Percentiles rank a stretch among this genome's conserved stretches.
phyloP scores from a whole-genome alignment of 2,888 invertebrate species.

The Ecdyonurus torrentis region DNA sequence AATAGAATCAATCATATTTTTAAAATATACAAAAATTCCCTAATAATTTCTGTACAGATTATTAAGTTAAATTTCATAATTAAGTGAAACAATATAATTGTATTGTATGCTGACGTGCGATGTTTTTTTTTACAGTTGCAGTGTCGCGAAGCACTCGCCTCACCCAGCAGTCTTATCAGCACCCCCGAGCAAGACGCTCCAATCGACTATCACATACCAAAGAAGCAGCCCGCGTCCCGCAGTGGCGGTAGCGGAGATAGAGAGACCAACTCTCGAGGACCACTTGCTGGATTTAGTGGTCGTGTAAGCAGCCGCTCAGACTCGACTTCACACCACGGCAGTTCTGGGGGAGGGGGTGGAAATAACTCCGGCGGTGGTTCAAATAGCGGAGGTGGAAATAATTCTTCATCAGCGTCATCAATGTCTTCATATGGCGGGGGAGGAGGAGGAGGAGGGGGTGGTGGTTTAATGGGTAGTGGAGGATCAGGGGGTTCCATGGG shows the following conservation, averaged over 20 bases:
- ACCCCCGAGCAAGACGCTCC: conserved; percentile 66
- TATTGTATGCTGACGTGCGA: too few species aligned
- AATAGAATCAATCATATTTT: too few species aligned
- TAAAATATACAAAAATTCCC: too few species aligned
- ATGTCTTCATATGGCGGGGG: conserved; percentile 9
- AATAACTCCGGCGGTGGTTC: conserved; percentile 31
- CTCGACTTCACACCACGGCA: conserved; percentile 9
- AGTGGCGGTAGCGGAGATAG: conserved; percentile 20
- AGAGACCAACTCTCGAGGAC: conserved; percentile 24
- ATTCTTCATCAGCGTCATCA: conserved; percentile 6
- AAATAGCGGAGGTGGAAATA: conserved; percentile 10
- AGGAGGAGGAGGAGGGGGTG: conserved; percentile 13
- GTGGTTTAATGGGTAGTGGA: conserved; percentile 18
- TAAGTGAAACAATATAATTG: too few species aligned
- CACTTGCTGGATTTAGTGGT: conserved; percentile 25
- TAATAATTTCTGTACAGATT: too few species aligned
- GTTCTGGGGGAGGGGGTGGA: conserved; percentile 34
- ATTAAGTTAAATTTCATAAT: too few species aligned
- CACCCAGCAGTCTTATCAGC: conserved; percentile 2
- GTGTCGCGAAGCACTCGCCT: background rate
- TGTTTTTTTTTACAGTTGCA: background rate
- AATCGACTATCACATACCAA: conserved; percentile 76
- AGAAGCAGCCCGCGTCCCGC: conserved; percentile 27
- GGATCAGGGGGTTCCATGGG: conserved; percentile 53
- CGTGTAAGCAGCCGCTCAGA: conserved; percentile 30